phyloP scores from a whole-genome alignment of 1,140 invertebrate species.

The Papilio glaucus region DNA sequence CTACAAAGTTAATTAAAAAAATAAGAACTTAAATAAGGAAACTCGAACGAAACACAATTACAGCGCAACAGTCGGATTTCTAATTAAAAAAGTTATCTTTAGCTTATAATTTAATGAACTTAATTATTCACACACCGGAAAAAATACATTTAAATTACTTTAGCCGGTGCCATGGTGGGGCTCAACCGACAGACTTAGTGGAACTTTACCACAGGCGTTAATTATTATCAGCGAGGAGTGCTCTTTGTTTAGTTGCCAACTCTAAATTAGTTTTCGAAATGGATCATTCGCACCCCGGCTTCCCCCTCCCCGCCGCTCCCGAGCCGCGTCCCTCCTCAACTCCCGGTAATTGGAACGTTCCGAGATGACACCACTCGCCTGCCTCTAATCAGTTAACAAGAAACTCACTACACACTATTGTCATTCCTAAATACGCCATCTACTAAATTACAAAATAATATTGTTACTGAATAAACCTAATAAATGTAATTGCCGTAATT shows the following conservation, averaged over 20 bases:
- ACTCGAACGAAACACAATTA: slow-evolving; percentile 27
- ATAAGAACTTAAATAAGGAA: slow-evolving; percentile 28
- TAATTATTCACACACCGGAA: slow-evolving; percentile 54
- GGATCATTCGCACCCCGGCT: slow-evolving; percentile 80
- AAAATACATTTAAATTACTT: slow-evolving; percentile 78
- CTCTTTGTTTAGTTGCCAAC: slow-evolving; percentile 83
- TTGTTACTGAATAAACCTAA: neutral
- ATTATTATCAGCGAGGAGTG: slow-evolving; percentile 83
- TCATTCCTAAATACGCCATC: slow-evolving; percentile 58
- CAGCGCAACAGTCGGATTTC: slow-evolving; percentile 22
- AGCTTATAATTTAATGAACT: slow-evolving; percentile 42
- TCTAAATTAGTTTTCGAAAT: slow-evolving; percentile 84
- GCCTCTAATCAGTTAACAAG: slow-evolving; percentile 82
- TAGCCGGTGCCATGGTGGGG: slow-evolving; percentile 64
- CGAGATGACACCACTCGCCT: slow-evolving; percentile 80
- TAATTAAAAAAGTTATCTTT: slow-evolving; percentile 36
- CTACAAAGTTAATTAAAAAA: slow-evolving; percentile 24
- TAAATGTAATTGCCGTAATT: neutral
- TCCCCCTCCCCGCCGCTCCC: slow-evolving; percentile 47
- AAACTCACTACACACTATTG: slow-evolving; percentile 72
- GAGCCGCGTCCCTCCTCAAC: slow-evolving; percentile 39
- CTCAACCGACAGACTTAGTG: slow-evolving; percentile 79
- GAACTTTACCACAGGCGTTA: slow-evolving; percentile 83
- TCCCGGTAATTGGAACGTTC: slow-evolving; percentile 81
- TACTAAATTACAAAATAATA: slow-evolving; percentile 33